Base-by-base conservation (phyloP, 23 tunicate genomes). In the Oikopleura albicans region DNA sequence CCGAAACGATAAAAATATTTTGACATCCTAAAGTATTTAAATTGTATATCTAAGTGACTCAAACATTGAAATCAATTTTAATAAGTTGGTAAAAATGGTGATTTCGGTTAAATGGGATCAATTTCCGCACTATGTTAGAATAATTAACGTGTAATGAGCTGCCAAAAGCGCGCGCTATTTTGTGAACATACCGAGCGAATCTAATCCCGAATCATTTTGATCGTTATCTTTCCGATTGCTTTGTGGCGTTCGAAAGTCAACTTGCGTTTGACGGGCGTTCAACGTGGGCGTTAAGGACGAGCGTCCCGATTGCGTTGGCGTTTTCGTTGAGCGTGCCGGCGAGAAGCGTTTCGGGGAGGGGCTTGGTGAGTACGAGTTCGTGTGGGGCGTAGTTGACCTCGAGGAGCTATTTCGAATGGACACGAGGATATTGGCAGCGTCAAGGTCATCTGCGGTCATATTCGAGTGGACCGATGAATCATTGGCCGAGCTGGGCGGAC, bases 171-270 rank as follows among this genome's bases (percentile, higher is more conserved):
- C n/a, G n/a, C n/a, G n/a, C n/a, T n/a, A n/a, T n/a, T n/a, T n/a
- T n/a, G n/a, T n/a, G n/a, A 40, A 41, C 88, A 56, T 87, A 95
- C 99, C 88, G 39, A 95, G 85, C 4, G 92, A 85, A 22, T 88
- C 90, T 0, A 95, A 90, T 76, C 89, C 79, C 28, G 79, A 71
- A 29, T 71, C 79, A 29, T 71, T 29, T 29, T 12, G 27, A 29
- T 31, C 37, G 37, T 29, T 4, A 71, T 71, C 35, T 71, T 29
- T 16, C 4, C 79, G 35, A 8, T 8, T 8, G 16, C 16, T 8
- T 31, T 71, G 79, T 37, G 79, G 79, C 37, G 79, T 71, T 16
- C 79, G 33, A 29, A 71, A 71, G 37, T 16, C 27, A 22, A 8
- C 59, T 2, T 71, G 27, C 4, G 2, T 4, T 16, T 12, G 35